Conservation (phyloP, 37 sponge, comb jelly and placozoan species). For the Amphimedon queenslandica region DNA sequence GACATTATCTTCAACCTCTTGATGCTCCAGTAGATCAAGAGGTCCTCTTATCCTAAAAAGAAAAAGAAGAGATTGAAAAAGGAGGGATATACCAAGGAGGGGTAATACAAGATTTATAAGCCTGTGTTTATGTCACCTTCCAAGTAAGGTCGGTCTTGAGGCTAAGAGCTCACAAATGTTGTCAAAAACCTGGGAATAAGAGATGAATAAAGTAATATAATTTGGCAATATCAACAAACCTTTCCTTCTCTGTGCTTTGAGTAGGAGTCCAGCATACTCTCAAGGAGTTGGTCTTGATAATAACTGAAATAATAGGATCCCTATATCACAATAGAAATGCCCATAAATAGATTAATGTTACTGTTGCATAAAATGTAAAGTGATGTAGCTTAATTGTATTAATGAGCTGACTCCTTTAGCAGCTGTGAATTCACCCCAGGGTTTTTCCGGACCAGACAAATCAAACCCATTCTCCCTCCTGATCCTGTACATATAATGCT, state of each 20-base stretch:
- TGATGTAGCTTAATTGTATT: neutral
- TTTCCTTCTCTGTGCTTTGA: neutral
- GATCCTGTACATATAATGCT: neutral
- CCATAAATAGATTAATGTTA: no score
- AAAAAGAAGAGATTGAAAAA: neutral
- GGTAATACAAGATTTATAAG: no score
- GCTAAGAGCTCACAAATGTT: no score
- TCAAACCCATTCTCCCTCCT: constrained; percentile 31
- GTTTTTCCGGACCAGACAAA: constrained; percentile 20
- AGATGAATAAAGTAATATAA: neutral
- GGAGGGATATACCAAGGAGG: no score
- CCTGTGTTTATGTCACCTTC: no score
- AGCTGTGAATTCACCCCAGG: constrained; percentile 12
- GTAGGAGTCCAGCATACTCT: neutral
- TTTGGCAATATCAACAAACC: neutral
- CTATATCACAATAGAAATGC: neutral
- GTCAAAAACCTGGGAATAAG: no score
- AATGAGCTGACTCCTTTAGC: constrained; percentile 5
- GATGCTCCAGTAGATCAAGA: neutral
- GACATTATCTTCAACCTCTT: constrained; percentile 7
- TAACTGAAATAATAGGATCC: constrained; percentile 3
- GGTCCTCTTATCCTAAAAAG: neutral
- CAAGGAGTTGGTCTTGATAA: neutral
- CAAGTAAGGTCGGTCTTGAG: no score
- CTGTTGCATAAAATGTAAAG: neutral